These are phyloP conservation scores for Liolophura sinensis DNA, from an alignment of 1,140 invertebrate species.

Conservation along the genomic window DNA sequence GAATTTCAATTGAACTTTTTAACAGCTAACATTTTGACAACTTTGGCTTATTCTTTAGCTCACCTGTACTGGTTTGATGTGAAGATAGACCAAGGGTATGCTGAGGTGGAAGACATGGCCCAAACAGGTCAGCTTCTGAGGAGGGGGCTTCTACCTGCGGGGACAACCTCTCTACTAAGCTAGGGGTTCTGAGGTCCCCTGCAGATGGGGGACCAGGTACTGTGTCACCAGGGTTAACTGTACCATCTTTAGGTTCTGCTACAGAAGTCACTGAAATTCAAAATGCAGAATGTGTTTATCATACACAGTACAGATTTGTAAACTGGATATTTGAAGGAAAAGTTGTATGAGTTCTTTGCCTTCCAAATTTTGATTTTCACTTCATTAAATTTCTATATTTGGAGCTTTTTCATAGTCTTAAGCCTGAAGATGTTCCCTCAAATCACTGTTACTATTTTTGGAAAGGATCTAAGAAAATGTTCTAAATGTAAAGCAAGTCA, in stretches of 20 bases:
- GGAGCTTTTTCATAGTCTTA: too few relatives aligned
- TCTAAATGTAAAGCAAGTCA: too few relatives aligned
- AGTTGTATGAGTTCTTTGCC: too few relatives aligned
- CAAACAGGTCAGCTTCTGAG: conserved; percentile 21
- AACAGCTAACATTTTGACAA: not conserved
- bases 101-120: conserved; percentile 24
- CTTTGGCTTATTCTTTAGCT: not conserved
- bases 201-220: not conserved
- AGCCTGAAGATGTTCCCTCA: too few relatives aligned
- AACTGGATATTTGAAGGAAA: too few relatives aligned
- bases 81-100: not conserved
- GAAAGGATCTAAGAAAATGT: too few relatives aligned
- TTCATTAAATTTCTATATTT: too few relatives aligned
- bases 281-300: not conserved
- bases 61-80: not conserved
- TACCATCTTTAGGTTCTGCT: conserved; percentile 3
- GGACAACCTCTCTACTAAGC: conserved; percentile 14
- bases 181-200: conserved; percentile 4
- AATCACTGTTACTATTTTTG: too few relatives aligned
- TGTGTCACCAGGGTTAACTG: not conserved
- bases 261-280: not conserved
- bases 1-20: not conserved
- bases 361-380: too few relatives aligned
- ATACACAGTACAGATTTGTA: too few relatives aligned
- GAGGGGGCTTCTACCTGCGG: not conserved